Evolutionary conservation across 2,113 vertebrate species (phyloP), one percentile per base, ranked within the genome.

Genomic region (Myiopsitta monachus): DNA sequence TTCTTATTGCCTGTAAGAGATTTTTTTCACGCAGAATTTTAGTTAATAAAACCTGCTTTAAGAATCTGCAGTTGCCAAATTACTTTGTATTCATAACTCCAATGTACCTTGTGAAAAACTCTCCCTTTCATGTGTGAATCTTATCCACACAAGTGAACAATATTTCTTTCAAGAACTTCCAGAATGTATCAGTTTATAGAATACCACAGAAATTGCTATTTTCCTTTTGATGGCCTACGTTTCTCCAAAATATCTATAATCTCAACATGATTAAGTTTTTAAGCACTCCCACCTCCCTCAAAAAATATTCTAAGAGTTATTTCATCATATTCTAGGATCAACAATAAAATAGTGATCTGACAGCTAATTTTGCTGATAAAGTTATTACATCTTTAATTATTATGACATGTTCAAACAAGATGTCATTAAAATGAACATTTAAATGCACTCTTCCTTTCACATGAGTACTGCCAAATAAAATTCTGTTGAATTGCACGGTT

Each of bases 391-490:
- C 38, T 94, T 88, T 88, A 91, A 92, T 95, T 93, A 92, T 74
- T 91, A 88, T 67, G 87, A 76, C 90, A 59, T 83, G 87, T 93
- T 96, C 68, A 91, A 88, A 93, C 92, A 94, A 92, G 90, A 78
- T 84, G 61, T 72, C 82, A 95, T 96, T 92, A 94, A 88, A 95
- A 93, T 36, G 89, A 96, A 74, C 61, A 92, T 88, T 94, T 92
- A 72, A 94, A 87, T 87, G 49, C 47, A 92, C 59, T 95, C 92
- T 97, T 97, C 92, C 92, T 95, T 97, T 97, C 92, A 88, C 94
- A 97, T 92, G 67, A 94, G 21, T 62, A 66, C 38, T 96, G 96
- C 96, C 97, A 96, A 96, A 88, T 82, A 63, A 88, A 95, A 85
- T 72, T 87, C 30, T 84, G 74, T 97, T 83, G 93, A 97, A 91